Evolutionary conservation across 2,113 vertebrate species (phyloP).

Genomic region (Scalopus aquaticus): DNA sequence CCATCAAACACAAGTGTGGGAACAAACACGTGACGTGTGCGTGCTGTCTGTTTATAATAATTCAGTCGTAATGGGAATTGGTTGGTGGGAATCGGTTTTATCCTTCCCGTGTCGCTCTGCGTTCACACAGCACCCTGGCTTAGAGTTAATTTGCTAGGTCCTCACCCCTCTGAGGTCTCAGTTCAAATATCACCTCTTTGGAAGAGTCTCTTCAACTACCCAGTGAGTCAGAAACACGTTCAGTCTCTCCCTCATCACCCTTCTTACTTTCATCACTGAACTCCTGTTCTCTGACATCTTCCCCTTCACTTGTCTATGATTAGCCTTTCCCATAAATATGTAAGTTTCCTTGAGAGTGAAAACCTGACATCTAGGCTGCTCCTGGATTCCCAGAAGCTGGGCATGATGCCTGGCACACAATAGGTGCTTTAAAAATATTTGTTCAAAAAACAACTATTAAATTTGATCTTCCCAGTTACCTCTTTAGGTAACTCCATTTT

Average conservation of each 20-base stretch:
- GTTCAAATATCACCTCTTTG: neutral
- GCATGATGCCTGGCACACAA: neutral
- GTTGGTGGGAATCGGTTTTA: fast-evolving
- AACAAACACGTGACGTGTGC: neutral
- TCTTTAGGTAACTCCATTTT: neutral
- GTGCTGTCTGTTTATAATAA: neutral
- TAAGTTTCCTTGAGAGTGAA: neutral
- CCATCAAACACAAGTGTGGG: neutral
- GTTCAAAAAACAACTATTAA: neutral
- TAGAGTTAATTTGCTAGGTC: neutral
- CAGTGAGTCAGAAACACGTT: neutral
- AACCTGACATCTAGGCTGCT: neutral
- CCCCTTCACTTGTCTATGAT: neutral
- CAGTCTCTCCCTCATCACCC: neutral
- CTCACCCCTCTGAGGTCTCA: neutral
- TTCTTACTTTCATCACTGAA: neutral
- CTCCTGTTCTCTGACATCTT: neutral
- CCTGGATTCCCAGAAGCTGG: neutral
- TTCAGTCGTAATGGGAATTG: neutral
- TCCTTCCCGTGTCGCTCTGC: neutral
- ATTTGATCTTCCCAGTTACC: neutral
- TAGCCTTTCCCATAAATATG: neutral
- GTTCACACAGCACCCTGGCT: neutral
- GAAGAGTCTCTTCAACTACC: neutral
- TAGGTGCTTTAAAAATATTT: neutral